Percentiles rank a stretch among this genome's conserved stretches.
These are phyloP conservation scores for Epistrophella euchroma DNA, from an alignment of 2,888 invertebrate species.

Conservation along the genomic window DNA sequence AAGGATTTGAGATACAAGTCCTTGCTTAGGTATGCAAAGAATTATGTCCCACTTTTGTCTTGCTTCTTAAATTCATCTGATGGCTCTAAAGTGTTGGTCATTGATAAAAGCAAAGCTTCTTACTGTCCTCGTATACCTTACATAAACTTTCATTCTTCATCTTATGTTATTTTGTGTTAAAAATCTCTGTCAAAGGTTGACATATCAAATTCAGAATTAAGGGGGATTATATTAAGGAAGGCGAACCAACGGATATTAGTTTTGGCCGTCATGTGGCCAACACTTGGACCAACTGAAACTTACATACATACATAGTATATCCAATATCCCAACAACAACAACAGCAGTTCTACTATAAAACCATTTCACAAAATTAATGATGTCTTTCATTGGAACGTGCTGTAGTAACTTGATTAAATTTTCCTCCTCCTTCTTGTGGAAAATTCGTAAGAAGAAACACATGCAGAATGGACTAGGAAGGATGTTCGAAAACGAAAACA, in stretches of 20 bases:
- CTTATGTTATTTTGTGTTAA: constrained; percentile 18
- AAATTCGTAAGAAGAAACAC: constrained; percentile 20
- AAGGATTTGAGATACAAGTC: constrained; percentile 55
- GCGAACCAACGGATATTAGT: constrained; percentile 73
- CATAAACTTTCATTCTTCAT: neutral
- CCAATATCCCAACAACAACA: constrained; percentile 26
- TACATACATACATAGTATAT: too few relatives aligned
- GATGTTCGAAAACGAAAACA: constrained; percentile 53
- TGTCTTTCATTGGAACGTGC: constrained; percentile 75
- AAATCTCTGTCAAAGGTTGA: constrained; percentile 67
- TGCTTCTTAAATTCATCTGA: neutral
- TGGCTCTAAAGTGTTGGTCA: neutral
- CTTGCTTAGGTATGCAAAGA: neutral
- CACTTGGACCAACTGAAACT: constrained; percentile 56
- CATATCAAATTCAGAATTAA: constrained; percentile 48
- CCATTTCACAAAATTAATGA: constrained; percentile 70
- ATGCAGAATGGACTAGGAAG: constrained; percentile 21
- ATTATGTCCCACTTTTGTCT: constrained; percentile 19
- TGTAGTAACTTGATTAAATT: constrained; percentile 76
- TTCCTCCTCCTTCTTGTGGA: constrained; percentile 47
- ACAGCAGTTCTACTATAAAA: constrained; percentile 22
- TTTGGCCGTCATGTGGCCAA: constrained; percentile 76
- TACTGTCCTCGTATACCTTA: neutral
- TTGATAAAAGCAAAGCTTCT: neutral
- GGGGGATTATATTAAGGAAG: neutral